Evolutionary conservation across 1,140 invertebrate species (phyloP), one percentile per base, ranked within the genome.

Genomic region (Drosophila seguyi): DNA sequence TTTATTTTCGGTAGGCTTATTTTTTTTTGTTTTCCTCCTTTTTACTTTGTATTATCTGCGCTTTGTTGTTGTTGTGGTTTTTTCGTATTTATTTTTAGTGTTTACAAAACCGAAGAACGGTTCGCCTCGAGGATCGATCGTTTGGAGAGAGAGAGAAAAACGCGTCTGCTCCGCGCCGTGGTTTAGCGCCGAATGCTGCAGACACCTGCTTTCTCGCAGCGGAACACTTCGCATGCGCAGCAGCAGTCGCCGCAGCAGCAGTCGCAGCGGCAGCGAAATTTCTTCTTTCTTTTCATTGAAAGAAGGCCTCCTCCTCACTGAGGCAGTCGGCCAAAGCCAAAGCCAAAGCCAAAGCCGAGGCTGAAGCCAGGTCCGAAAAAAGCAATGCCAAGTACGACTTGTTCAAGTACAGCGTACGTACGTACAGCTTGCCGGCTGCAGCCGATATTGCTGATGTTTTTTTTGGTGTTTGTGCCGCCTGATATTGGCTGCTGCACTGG

Each of bases 201-300:
- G 91, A 86, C 92, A 93, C 92, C 92, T 93, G 92, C 92, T 93
- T 92, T 91, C 92, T 90, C 91, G 85, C 77, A 91, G 91, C 91
- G 91, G 92, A 92, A 92, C 88, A 92, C 91, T 92, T 92, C 91
- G 91, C 91, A 92, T 92, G 91, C 88, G 91, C 86, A 85, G 68
- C 82, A 78, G 61, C 86, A 79, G 57, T 41, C 18, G 47, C 73
- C 27, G 31, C 29, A 22, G 47, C 72, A 42, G 25, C 31, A 25
- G 60, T 10, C 25, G 25, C 27, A 53, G 50, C 48, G 53, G 58
- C 69, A 77, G 84, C 84, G 84, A 87, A 87, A 87, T 87, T 87
- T 87, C 79, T 71, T 72, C 67, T 71, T 85, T 84, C 77, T 80
- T 87, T 84, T 62, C 84, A 87, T 88, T 88, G 59, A 50, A 61